phyloP scores from a whole-genome alignment of 1,140 invertebrate genomes.

The Galendromus occidentalis region DNA sequence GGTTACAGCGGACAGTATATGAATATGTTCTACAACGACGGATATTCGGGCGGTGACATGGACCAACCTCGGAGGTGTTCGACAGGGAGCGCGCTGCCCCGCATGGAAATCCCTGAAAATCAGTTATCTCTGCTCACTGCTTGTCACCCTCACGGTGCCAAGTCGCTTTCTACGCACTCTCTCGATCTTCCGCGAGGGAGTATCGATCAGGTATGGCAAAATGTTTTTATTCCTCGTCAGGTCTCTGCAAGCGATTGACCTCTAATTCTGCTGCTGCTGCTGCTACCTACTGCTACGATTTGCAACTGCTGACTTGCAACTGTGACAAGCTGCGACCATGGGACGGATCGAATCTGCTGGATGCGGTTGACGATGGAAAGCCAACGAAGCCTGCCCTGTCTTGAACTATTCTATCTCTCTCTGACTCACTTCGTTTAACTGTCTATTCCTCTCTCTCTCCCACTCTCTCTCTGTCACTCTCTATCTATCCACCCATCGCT shows the following conservation, averaged over 20 bases:
- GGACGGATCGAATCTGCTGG: no score
- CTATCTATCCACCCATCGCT: neutral
- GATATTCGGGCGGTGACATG: neutral
- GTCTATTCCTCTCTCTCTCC: neutral
- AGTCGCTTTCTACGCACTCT: constrained; percentile 4
- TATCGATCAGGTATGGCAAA: constrained; percentile 3
- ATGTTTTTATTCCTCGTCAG: neutral
- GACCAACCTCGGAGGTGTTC: neutral
- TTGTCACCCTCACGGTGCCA: constrained; percentile 4
- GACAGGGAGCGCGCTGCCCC: neutral
- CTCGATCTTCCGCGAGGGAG: constrained; percentile 2
- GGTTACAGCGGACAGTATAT: constrained; percentile 1
- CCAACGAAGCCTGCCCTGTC: no score
- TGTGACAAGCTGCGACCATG: no score
- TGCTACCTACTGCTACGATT: no score
- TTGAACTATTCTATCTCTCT: neutral
- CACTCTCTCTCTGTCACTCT: neutral
- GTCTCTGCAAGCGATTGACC: neutral
- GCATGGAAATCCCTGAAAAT: constrained; percentile 9
- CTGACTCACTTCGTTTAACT: neutral
- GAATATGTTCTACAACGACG: constrained; percentile 10
- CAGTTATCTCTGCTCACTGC: neutral
- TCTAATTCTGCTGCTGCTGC: no score
- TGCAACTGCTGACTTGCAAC: no score
- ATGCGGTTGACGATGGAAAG: no score